Evolutionary conservation across 2,888 invertebrate genomes (phyloP).

Genomic region (Dascillus cervinus): DNA sequence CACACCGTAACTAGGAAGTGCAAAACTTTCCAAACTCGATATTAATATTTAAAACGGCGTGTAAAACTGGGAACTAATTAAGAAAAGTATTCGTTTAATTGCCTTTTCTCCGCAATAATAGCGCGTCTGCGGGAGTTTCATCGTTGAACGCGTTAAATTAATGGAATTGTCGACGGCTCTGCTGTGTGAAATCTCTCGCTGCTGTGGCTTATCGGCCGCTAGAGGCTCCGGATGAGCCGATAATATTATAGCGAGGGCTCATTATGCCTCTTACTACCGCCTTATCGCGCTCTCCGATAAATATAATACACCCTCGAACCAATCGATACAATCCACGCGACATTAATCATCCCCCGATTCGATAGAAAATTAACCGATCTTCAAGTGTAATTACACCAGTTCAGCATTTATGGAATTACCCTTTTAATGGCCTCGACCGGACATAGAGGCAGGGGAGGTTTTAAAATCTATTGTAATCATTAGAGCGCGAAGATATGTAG

Average conservation of each 20-base stretch:
- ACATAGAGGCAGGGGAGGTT: slow-evolving; percentile 10
- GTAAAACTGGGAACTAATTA: slow-evolving; percentile 41
- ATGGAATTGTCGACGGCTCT: slow-evolving; percentile 40
- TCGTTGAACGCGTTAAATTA: slow-evolving; percentile 38
- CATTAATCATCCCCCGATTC: slow-evolving; percentile 7
- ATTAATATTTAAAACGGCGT: slow-evolving; percentile 36
- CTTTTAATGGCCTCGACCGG: slow-evolving; percentile 11
- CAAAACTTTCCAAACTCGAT: slow-evolving; percentile 23
- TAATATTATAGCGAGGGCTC: slow-evolving; percentile 30
- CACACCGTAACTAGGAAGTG: slow-evolving; percentile 16
- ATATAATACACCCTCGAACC: slow-evolving; percentile 22
- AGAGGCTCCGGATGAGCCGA: slow-evolving; percentile 31
- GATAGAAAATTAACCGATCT: not conserved
- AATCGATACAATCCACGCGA: slow-evolving; percentile 14
- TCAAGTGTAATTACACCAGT: not conserved
- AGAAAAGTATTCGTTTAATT: slow-evolving; percentile 42
- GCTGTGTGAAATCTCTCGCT: slow-evolving; percentile 37
- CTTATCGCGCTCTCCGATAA: slow-evolving; percentile 27
- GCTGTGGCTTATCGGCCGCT: slow-evolving; percentile 34
- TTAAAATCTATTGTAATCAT: slow-evolving; percentile 13
- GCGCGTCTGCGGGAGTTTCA: slow-evolving; percentile 35
- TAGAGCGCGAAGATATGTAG: slow-evolving; percentile 19
- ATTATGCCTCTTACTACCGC: slow-evolving; percentile 25
- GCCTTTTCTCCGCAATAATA: slow-evolving; percentile 34
- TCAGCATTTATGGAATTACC: not conserved